Evolutionary conservation across 2,113 vertebrate genomes (phyloP).

Genomic region (Casuarius casuarius): DNA sequence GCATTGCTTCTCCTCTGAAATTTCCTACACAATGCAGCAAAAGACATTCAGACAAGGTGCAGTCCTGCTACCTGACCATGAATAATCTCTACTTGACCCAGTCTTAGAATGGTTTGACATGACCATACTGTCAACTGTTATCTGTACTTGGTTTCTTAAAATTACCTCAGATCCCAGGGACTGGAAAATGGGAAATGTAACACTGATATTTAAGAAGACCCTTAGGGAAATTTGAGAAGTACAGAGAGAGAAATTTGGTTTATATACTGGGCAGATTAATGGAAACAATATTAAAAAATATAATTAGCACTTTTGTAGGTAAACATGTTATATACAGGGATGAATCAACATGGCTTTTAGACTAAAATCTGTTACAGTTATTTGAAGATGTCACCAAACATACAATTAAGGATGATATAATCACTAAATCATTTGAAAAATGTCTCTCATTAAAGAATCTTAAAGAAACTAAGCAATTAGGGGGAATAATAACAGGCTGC

Average conservation of each 20-base stretch:
- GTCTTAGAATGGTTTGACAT: not conserved
- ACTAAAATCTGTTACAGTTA: slow-evolving; percentile 7
- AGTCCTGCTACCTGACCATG: not conserved
- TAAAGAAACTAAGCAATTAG: not conserved
- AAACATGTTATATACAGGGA: not conserved
- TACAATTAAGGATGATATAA: slow-evolving; percentile 6
- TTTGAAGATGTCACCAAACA: not conserved
- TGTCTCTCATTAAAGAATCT: not conserved
- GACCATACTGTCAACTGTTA: not conserved
- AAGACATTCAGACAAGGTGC: not conserved
- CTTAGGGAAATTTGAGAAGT: not conserved
- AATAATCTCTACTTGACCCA: not conserved
- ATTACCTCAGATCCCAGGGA: not conserved
- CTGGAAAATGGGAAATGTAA: not conserved
- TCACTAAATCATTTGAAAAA: not conserved
- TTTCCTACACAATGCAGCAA: not conserved
- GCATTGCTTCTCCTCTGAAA: not conserved
- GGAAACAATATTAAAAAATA: not conserved
- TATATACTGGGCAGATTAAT: not conserved
- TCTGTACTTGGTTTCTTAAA: not conserved
- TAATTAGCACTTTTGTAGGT: not conserved
- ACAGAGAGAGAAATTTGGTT: not conserved
- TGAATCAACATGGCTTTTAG: not conserved
- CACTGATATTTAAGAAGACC: not conserved
- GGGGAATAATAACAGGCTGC: not conserved